phyloP scores from a whole-genome alignment of 2,888 invertebrate species.

The Scaptomyza polygonia region DNA sequence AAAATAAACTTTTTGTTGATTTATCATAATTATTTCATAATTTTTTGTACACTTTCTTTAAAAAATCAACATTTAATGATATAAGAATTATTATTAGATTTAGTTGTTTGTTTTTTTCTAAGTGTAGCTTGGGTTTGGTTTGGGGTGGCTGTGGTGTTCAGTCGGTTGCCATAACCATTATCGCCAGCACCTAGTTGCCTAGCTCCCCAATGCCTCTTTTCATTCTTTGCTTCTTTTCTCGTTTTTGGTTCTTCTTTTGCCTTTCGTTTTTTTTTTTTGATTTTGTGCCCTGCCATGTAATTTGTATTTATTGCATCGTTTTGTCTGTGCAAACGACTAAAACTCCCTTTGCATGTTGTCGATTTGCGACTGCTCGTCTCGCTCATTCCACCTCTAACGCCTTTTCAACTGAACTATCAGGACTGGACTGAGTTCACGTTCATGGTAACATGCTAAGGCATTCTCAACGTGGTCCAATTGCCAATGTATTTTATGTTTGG shows the following conservation, averaged over 20 bases:
- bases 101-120: neutral
- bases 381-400: neutral
- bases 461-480: slow-evolving; percentile 33
- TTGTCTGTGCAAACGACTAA: slow-evolving; percentile 80
- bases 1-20: too few species aligned
- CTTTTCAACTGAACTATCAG: neutral
- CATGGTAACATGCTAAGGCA: slow-evolving; percentile 6
- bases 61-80: too few species aligned
- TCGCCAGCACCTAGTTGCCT: slow-evolving; percentile 72
- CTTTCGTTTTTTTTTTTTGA: slow-evolving; percentile 45
- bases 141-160: slow-evolving; percentile 29
- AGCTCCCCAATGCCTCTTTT: slow-evolving; percentile 6
- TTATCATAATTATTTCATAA: too few species aligned
- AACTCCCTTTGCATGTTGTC: slow-evolving; percentile 81
- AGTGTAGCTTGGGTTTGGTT: neutral
- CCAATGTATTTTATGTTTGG: slow-evolving; percentile 70
- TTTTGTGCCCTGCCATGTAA: slow-evolving; percentile 75
- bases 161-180: slow-evolving; percentile 70
- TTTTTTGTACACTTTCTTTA: too few species aligned
- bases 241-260: neutral
- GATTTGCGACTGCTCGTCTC: slow-evolving; percentile 47
- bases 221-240: slow-evolving; percentile 12
- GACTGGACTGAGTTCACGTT: slow-evolving; percentile 7
- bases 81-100: too few species aligned
- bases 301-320: slow-evolving; percentile 83